Conservation (phyloP, 2,888 invertebrate genomes). For the Chrysotoxum bicinctum region DNA sequence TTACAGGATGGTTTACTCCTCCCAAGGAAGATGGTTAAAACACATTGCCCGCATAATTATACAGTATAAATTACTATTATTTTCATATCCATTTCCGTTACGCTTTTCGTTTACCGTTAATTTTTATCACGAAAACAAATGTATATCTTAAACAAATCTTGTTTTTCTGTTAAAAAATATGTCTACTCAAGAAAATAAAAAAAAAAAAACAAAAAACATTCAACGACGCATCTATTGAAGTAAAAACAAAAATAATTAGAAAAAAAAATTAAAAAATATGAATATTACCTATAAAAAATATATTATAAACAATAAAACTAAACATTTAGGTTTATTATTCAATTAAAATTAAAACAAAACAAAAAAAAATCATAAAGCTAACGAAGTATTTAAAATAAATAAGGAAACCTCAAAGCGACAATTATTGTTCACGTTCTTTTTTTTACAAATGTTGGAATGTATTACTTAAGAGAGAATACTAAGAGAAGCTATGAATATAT, state of each 20-base stretch:
- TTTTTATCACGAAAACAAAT: conserved; percentile 62
- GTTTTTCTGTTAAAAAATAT: conserved; percentile 48
- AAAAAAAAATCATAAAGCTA: conserved; percentile 20
- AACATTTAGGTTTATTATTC: conserved; percentile 68
- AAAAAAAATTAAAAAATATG: conserved; percentile 56
- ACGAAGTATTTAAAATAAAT: conserved; percentile 60
- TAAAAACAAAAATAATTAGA: conserved; percentile 36
- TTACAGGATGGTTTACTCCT: conserved; percentile 93
- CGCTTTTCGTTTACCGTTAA: conserved; percentile 67
- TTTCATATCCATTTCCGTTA: conserved; percentile 67
- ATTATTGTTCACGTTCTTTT: conserved; percentile 7
- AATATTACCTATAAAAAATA: conserved; percentile 59
- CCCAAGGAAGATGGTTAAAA: conserved; percentile 95
- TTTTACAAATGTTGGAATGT: too few species aligned
- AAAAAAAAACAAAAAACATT: conserved; percentile 38
- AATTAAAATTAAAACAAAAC: conserved; percentile 41
- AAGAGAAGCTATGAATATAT: too few species aligned
- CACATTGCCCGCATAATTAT: conserved; percentile 19
- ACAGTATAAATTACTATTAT: conserved; percentile 59
- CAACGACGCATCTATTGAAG: conserved; percentile 62
- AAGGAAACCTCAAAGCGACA: conserved; percentile 41
- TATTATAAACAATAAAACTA: conserved; percentile 66
- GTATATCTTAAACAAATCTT: conserved; percentile 61
- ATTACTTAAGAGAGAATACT: too few species aligned
- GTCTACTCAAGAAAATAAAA: conserved; percentile 33